Evolutionary conservation across 2,888 invertebrate species (phyloP).

Genomic region (Meganola albula): DNA sequence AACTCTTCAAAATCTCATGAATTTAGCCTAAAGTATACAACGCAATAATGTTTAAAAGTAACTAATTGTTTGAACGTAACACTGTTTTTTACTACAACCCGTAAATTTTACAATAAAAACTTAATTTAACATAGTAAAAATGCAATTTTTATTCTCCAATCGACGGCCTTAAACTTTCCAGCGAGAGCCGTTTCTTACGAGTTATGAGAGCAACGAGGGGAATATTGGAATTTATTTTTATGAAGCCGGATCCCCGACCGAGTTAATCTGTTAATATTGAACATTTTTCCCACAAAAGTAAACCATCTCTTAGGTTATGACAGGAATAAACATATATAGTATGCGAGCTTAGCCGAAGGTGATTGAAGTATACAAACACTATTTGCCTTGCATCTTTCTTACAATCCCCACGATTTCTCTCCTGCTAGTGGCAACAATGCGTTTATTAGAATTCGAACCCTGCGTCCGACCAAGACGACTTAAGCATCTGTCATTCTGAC

Average conservation of each 20-base stretch:
- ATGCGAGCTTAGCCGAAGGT: too few species aligned
- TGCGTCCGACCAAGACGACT: too few species aligned
- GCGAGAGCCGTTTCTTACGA: conserved; percentile 61
- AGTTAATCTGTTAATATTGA: conserved; percentile 72
- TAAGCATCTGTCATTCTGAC: too few species aligned
- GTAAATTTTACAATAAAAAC: conserved; percentile 64
- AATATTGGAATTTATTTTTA: conserved; percentile 70
- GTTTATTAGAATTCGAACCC: too few species aligned
- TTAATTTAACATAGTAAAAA: conserved; percentile 66
- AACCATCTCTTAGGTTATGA: conserved; percentile 37
- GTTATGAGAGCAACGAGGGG: conserved; percentile 66
- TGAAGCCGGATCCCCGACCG: conserved; percentile 58
- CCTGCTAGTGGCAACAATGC: too few species aligned
- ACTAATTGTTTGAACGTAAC: conserved; percentile 32
- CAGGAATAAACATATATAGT: too few species aligned
- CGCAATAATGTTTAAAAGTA: conserved; percentile 31
- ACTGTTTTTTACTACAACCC: conserved; percentile 40
- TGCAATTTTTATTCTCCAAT: conserved; percentile 69
- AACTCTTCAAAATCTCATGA: too few species aligned
- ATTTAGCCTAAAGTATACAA: too few species aligned
- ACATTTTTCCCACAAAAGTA: conserved; percentile 56
- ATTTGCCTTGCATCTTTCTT: too few species aligned
- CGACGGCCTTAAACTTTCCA: conserved; percentile 66
- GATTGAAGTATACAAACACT: too few species aligned
- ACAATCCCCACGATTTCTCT: too few species aligned